A percentile compares a stretch with the other conserved stretches of the same genome.
phyloP scores from a whole-genome alignment of 2,113 vertebrate species.

The Strigops habroptila region DNA sequence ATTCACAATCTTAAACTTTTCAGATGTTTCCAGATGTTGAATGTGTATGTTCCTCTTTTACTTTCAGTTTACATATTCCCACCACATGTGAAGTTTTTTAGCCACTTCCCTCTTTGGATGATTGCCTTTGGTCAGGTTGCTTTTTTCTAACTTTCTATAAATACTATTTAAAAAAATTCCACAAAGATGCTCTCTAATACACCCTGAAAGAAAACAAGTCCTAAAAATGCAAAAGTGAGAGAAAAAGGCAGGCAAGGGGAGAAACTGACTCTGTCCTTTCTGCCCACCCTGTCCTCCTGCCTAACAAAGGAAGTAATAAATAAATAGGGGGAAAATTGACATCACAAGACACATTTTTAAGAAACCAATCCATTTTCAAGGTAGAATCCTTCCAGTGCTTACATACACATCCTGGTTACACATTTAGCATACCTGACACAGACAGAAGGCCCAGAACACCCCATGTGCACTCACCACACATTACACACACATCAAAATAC shows the following conservation, averaged over 20 bases:
- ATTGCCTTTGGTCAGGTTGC: background rate
- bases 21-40: background rate
- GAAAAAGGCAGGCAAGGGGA: background rate
- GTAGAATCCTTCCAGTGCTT: background rate
- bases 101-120: background rate
- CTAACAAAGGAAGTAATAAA: too few species aligned
- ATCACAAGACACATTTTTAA: background rate
- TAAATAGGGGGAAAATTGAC: rapidly evolving
- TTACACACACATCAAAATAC: background rate
- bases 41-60: rapidly evolving
- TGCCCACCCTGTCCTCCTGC: background rate
- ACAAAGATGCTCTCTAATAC: background rate
- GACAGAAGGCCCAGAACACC: background rate
- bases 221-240: background rate
- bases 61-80: background rate
- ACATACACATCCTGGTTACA: background rate
- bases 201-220: background rate
- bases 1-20: background rate
- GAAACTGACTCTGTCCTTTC: background rate
- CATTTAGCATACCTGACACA: background rate
- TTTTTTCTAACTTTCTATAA: background rate
- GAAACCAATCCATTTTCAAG: background rate
- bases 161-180: background rate
- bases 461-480: background rate
- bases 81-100: background rate